A percentile compares a stretch with the other conserved stretches of the same genome.
Conservation (phyloP, 1,140 invertebrate species). For the Drosophila kikkawai region DNA sequence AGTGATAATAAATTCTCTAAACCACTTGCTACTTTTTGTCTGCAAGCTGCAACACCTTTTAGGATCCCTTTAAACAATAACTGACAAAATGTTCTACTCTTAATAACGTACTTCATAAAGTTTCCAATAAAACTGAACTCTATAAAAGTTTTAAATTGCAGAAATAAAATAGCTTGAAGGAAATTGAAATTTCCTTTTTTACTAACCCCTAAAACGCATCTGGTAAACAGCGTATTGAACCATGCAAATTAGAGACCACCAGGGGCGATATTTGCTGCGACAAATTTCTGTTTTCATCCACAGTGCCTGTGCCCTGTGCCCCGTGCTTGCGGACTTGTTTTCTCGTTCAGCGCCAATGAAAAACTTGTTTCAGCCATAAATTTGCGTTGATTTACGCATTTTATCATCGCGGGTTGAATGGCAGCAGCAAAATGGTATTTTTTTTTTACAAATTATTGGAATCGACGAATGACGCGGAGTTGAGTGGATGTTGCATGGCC, state of each 20-base stretch:
- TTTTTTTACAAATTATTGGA: slow-evolving; percentile 53
- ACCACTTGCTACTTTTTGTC: not conserved
- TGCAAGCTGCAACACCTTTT: not conserved
- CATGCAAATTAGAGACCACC: slow-evolving; percentile 30
- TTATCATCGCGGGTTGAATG: slow-evolving; percentile 63
- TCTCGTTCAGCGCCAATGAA: slow-evolving; percentile 35
- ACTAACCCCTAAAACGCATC: slow-evolving; percentile 12
- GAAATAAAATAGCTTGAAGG: not conserved
- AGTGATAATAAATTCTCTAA: not conserved
- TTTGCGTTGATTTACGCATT: slow-evolving; percentile 62
- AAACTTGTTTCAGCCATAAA: slow-evolving; percentile 66
- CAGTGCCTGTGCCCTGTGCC: slow-evolving; percentile 19
- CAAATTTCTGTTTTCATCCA: slow-evolving; percentile 41
- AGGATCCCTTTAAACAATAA: not conserved
- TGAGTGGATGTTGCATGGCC: slow-evolving; percentile 18
- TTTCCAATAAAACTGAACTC: not conserved
- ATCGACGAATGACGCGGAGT: slow-evolving; percentile 11
- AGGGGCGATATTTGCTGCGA: slow-evolving; percentile 37
- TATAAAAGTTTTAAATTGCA: not conserved
- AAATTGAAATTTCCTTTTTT: slow-evolving; percentile 8
- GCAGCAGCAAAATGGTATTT: slow-evolving; percentile 49
- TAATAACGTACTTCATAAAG: not conserved
- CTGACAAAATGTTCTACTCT: not conserved
- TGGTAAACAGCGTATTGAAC: slow-evolving; percentile 12
- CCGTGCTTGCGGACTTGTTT: slow-evolving; percentile 11